phyloP scores from a whole-genome alignment of 2,797 vertebrate species.

The Hozukius guyotensis region DNA sequence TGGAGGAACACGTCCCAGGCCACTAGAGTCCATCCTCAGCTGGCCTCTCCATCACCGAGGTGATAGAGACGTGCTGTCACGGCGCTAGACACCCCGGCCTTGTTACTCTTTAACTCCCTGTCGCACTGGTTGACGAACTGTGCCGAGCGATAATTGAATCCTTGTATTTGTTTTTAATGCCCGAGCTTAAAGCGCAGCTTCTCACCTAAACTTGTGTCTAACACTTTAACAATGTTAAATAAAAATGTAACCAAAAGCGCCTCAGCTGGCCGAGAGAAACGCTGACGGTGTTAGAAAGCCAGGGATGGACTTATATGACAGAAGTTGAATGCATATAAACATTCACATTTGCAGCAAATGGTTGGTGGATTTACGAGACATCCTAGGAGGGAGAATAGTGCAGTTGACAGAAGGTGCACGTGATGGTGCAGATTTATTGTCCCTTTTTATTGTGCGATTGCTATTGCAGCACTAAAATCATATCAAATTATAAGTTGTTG shows the following conservation, averaged over 20 bases:
- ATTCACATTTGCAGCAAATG: slow-evolving; percentile 18
- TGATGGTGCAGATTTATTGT: not conserved
- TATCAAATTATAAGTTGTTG: not conserved
- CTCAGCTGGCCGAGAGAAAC: slow-evolving; percentile 27
- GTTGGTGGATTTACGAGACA: slow-evolving; percentile 11
- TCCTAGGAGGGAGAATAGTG: not conserved
- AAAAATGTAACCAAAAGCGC: slow-evolving; percentile 52
- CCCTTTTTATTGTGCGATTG: not conserved
- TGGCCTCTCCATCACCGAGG: slow-evolving; percentile 81
- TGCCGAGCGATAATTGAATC: slow-evolving; percentile 69
- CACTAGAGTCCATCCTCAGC: slow-evolving; percentile 90
- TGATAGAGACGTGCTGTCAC: slow-evolving; percentile 78
- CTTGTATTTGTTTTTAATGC: slow-evolving; percentile 61
- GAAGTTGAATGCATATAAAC: not conserved
- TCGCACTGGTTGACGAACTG: slow-evolving; percentile 52
- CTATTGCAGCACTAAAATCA: not conserved
- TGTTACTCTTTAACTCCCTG: slow-evolving; percentile 51
- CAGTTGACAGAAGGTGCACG: not conserved
- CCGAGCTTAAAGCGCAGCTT: slow-evolving; percentile 19
- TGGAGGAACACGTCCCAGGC: slow-evolving; percentile 89
- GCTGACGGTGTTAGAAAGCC: slow-evolving; percentile 13
- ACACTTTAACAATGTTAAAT: slow-evolving; percentile 49
- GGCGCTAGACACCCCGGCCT: slow-evolving; percentile 57
- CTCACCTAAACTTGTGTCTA: slow-evolving; percentile 49
- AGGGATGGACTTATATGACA: not conserved